Percentiles rank a stretch among this genome's conserved stretches.
Conservation (phyloP, 2,888 invertebrate genomes). For the Oligia latruncula region DNA sequence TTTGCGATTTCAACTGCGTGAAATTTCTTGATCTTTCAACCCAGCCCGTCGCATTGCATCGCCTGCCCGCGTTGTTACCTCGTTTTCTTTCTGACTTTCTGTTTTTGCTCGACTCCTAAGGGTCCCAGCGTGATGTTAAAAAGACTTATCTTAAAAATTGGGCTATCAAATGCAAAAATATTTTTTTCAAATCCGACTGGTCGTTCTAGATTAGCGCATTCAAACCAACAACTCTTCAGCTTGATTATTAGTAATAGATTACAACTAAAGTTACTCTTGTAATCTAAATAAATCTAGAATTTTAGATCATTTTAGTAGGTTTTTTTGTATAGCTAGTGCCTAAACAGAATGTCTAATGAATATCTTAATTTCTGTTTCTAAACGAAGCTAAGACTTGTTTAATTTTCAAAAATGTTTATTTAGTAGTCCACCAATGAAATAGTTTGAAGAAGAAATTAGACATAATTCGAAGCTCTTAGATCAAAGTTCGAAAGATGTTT, state of each 20-base stretch:
- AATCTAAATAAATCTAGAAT: background rate
- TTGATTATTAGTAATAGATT: background rate
- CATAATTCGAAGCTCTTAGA: conserved; percentile 28
- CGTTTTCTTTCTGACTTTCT: background rate
- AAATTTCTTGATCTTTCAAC: background rate
- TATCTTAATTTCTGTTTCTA: conserved; percentile 10
- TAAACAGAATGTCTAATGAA: conserved; percentile 8
- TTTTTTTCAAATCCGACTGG: background rate
- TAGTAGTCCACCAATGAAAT: conserved; percentile 12
- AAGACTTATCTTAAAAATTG: too few species aligned
- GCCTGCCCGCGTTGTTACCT: background rate
- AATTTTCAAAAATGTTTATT: conserved; percentile 16
- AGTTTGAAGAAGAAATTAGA: conserved; percentile 12
- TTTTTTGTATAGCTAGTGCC: background rate
- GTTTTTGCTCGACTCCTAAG: background rate
- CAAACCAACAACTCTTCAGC: background rate
- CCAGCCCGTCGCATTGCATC: background rate
- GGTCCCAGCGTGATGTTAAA: background rate
- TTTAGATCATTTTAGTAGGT: background rate
- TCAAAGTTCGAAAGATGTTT: conserved; percentile 38
- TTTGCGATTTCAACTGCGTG: background rate
- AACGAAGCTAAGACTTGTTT: conserved; percentile 12
- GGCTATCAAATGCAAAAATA: background rate
- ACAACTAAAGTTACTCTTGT: background rate
- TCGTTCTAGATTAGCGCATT: background rate